Base-by-base conservation (phyloP, 2,113 vertebrate species). In the Maccullochella peelii region DNA sequence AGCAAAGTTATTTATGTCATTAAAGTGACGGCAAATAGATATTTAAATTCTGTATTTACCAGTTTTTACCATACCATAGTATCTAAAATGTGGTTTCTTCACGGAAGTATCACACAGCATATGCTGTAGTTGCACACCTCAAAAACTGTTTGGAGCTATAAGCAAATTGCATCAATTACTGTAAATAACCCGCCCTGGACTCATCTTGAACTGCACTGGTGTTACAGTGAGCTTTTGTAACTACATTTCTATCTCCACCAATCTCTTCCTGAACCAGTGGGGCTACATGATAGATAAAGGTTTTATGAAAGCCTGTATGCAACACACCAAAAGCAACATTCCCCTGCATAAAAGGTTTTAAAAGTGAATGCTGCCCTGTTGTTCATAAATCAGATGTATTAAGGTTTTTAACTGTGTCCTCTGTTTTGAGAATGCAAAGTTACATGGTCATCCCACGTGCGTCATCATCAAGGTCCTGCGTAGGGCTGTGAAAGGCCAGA, bases 231-330 rank as follows among this genome's bases (percentile, higher is more conserved):
- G 50, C 18, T 84, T 33, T 49, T 38, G n/a, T 20, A 12, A n/a
- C 9, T 55, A 63, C 5, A 55, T 71, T 42, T 52, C 16, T 36
- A 18, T 80, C 36, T 73, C 57, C 49, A 54, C 8, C 47, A 25
- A n/a, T 52, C 47, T n/a, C 54, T 18, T 33, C n/a, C 44, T 62
- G n/a, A 68, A 75, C 44, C 23, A 47, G 8, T 15, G 11, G n/a
- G 12, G 44, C 44, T 57, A 40, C 33, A 23, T 15, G 16, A 52
- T 65, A 23, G 7, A 33, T 23, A n/a, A 30, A 65, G 47, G 18
- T 58, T 80, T 80, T 66, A 55, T 57, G 27, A 30, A 72, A 73
- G 38, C 58, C 30, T 21, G 59, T 36, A 36, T 27, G 8, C 30
- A 38, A 63, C 8, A 67, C 7, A 77, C 30, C 15, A 59, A 66